Percentiles rank a stretch among this genome's conserved stretches.
These are phyloP conservation scores for Prochilodus magdalenae DNA, from an alignment of 2,113 vertebrate genomes.

Conservation along the genomic window DNA sequence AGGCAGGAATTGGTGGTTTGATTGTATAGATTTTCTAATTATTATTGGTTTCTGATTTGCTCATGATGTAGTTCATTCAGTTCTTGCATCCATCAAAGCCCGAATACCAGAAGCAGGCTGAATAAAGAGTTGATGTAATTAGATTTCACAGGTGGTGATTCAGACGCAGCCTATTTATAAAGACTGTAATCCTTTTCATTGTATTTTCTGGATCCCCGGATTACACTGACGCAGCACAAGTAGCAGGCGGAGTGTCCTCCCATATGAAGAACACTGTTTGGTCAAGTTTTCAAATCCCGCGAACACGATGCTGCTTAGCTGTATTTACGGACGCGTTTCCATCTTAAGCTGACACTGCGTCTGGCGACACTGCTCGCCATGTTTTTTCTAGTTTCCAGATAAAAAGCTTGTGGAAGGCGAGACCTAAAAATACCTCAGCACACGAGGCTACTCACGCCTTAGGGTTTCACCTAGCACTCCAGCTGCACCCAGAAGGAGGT, in stretches of 20 bases:
- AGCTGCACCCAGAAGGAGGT: no score
- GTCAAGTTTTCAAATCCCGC: not conserved
- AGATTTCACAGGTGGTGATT: slow-evolving; percentile 15
- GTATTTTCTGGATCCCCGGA: slow-evolving; percentile 1
- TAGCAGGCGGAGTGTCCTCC: not conserved
- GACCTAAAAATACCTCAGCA: slow-evolving; percentile 34
- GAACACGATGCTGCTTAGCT: not conserved
- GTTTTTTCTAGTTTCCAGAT: slow-evolving; percentile 21
- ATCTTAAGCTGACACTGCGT: slow-evolving; percentile 18
- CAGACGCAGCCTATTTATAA: not conserved
- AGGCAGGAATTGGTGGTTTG: not conserved
- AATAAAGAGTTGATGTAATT: slow-evolving; percentile 15
- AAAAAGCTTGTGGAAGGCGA: slow-evolving; percentile 8
- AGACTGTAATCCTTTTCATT: not conserved
- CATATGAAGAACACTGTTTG: not conserved
- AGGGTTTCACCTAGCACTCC: slow-evolving; percentile 47
- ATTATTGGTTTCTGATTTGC: not conserved
- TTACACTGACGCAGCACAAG: not conserved
- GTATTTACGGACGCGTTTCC: slow-evolving; percentile 9
- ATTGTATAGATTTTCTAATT: slow-evolving; percentile 1
- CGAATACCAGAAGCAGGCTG: slow-evolving; percentile 5
- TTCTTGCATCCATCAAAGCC: not conserved
- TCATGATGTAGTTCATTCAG: not conserved
- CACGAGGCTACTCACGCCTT: slow-evolving; percentile 12
- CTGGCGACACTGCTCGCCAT: slow-evolving; percentile 6